Base-by-base conservation (phyloP, 2,888 invertebrate species). In the Rotaria socialis region DNA sequence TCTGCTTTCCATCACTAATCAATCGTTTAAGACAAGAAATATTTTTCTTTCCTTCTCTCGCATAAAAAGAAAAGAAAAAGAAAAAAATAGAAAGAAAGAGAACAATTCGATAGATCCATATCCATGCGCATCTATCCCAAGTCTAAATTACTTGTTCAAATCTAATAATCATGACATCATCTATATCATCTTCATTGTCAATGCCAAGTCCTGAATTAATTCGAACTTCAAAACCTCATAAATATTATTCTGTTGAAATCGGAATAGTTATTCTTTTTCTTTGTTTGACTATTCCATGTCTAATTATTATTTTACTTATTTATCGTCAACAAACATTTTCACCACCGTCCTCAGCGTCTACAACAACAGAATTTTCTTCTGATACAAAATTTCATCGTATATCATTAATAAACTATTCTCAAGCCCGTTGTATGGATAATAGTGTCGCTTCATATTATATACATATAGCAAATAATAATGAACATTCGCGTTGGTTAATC, bases 341-440 rank as follows among this genome's bases (percentile, higher is more conserved):
- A 19, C 41, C 75, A 41, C 2, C 75, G 10, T 47, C n/a, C 10
- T 43, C 75, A 10, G 10, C 47, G 8, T 47, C n/a, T 11, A 24
- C 75, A 10, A 16, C 47, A 47, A 41, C 47, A 47, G 22, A 55
- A 55, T 55, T 22, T 22, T 35, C 35, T 14, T 80, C 19, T n/a
- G 3, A 43, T n/a, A 24, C 10, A 1, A n/a, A 43, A 14, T 80
- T 80, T n/a, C 24, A 80, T 14, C 80, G n/a, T 14, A 80, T 47
- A 24, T 47, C 43, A 27, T 84, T 86, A n/a, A 60, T 74, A 19
- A 84, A 85, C 8, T 86, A 86, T 35, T 24, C 75, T 11, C 24
- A 80, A 16, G 56, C 86, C 8, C 35, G 85, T 7, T 86, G 86
- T 52, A 86, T 85, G 35, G 86, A 86, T 80, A 75, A 85, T n/a